Percentiles rank a stretch among this genome's conserved stretches.
These are phyloP conservation scores for Galeopterus variegatus DNA, from an alignment of 2,113 vertebrate species.

Conservation along the genomic window DNA sequence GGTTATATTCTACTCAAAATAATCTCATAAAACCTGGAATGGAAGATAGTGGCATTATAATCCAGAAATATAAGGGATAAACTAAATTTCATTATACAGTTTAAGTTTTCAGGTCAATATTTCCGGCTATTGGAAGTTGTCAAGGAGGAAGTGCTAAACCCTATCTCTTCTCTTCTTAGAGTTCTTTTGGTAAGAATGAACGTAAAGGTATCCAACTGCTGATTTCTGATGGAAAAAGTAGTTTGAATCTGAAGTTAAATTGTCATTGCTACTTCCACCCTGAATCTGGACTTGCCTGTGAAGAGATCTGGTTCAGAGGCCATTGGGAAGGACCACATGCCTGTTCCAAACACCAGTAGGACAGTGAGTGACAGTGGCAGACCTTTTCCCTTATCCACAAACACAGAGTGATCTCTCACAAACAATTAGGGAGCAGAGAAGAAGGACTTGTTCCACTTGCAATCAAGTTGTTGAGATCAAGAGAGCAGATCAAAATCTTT, in stretches of 20 bases:
- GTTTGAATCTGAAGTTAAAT: constrained; percentile 19
- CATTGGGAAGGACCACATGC: not conserved
- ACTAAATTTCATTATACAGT: not conserved
- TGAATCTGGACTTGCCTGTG: constrained; percentile 15
- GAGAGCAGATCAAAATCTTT: not conserved
- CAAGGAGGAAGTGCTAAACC: not conserved
- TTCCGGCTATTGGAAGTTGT: not conserved
- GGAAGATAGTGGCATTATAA: constrained; percentile 20
- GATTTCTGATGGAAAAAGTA: not conserved
- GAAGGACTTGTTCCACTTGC: not conserved
- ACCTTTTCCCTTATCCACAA: not conserved
- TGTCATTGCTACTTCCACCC: not conserved
- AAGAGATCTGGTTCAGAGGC: not conserved
- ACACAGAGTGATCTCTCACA: not conserved
- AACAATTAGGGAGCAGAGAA: not conserved
- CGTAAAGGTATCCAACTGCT: not conserved
- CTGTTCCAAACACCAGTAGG: not conserved
- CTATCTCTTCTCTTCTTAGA: not conserved
- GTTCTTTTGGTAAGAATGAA: not conserved
- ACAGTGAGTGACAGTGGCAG: not conserved
- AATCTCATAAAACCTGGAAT: not conserved
- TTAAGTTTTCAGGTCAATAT: constrained; percentile 18
- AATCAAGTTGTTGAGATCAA: not conserved
- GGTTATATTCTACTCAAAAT: not conserved
- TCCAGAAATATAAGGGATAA: constrained; percentile 43